Percentiles rank a stretch among this genome's conserved stretches.
phyloP scores from a whole-genome alignment of 1,140 invertebrate species.

The Drosophila willistoni region DNA sequence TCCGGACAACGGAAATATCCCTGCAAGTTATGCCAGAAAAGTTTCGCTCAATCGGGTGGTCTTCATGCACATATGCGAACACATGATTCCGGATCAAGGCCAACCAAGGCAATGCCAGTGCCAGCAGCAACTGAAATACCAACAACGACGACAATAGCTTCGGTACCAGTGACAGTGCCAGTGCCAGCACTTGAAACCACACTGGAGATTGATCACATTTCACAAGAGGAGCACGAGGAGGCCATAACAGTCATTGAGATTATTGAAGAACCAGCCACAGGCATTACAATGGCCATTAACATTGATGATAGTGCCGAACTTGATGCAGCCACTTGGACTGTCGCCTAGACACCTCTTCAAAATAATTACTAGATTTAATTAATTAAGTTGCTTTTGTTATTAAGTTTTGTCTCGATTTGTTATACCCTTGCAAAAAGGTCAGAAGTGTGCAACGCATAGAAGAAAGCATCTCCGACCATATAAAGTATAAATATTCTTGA shows the following conservation, averaged over 20 bases:
- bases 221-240: constrained; percentile 28
- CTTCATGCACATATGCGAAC: constrained; percentile 84
- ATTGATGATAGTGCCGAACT: constrained; percentile 27
- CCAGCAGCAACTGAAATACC: background rate
- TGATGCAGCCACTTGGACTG: constrained; percentile 39
- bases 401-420: background rate
- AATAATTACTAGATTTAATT: background rate
- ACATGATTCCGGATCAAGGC: constrained; percentile 68
- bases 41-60: constrained; percentile 86
- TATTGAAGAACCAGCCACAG: constrained; percentile 31
- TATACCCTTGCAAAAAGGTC: no score
- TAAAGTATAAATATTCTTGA: no score
- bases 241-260: constrained; percentile 38
- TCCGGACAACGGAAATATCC: constrained; percentile 85
- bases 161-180: no score
- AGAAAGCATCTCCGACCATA: no score
- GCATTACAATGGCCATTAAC: constrained; percentile 22
- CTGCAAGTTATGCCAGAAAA: constrained; percentile 84
- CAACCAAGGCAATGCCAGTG: background rate
- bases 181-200: background rate
- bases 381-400: background rate
- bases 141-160: no score
- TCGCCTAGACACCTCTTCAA: constrained; percentile 6
- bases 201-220: constrained; percentile 17
- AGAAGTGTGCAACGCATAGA: no score